Percentiles rank a stretch among this genome's conserved stretches.
Evolutionary conservation across 2,888 invertebrate species (phyloP).

Genomic region (Lasioglossum villosulum): DNA sequence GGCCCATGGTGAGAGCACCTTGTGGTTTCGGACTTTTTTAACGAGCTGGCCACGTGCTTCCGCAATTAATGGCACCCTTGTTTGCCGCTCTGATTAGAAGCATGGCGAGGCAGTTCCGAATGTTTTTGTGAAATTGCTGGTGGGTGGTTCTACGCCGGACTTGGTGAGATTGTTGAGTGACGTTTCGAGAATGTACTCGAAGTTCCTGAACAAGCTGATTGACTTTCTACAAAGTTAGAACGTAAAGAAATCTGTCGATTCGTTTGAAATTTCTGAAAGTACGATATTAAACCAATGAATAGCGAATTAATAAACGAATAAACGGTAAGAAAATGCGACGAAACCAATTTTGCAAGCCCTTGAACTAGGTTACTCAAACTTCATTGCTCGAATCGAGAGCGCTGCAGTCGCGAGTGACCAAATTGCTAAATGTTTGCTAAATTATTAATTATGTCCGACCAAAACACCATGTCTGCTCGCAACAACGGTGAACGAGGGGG

Average conservation of each 20-base stretch:
- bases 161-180: neutral
- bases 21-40: constrained; percentile 56
- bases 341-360: neutral
- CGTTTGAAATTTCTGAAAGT: too few relatives aligned
- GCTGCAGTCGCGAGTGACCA: neutral
- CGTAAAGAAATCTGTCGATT: too few relatives aligned
- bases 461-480: constrained; percentile 31
- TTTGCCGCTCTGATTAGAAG: constrained; percentile 60
- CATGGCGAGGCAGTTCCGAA: neutral
- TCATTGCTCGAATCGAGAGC: neutral
- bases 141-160: neutral
- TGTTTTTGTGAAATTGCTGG: neutral
- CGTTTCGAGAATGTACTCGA: neutral
- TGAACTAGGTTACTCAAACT: neutral
- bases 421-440: neutral
- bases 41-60: constrained; percentile 72
- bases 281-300: neutral
- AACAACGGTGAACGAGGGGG: constrained; percentile 50
- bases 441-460: neutral
- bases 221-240: neutral
- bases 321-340: neutral
- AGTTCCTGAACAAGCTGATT: neutral
- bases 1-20: constrained; percentile 27
- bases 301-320: neutral
- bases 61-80: constrained; percentile 73